Conservation (phyloP, 2,888 invertebrate species). For the Capitulum mitella region DNA sequence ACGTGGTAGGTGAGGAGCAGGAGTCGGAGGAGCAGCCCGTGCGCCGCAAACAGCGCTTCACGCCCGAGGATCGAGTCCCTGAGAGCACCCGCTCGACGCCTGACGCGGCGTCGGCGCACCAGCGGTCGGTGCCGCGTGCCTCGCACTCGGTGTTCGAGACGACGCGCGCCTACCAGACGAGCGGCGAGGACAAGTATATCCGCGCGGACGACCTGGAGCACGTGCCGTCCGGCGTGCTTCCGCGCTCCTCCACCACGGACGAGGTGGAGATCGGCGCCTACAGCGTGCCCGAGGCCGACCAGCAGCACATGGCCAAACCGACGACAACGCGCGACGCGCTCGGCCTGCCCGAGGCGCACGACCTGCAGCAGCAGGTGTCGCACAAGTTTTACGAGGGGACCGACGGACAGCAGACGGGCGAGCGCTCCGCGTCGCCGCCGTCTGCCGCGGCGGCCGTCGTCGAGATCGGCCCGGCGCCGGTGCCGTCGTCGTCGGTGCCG, state of each 20-base stretch:
- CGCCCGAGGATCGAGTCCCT: not conserved
- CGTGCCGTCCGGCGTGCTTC: not conserved
- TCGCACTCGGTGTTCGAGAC: not conserved
- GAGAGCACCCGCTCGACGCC: not conserved
- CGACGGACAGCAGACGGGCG: not conserved
- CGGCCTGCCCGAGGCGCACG: not conserved
- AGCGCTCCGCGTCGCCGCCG: not conserved
- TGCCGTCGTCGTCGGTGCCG: not conserved
- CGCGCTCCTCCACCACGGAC: not conserved
- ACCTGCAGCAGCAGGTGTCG: not conserved
- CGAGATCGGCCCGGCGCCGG: not conserved
- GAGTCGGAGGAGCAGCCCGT: not conserved
- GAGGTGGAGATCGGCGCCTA: not conserved
- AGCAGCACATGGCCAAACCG: not conserved
- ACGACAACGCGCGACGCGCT: not conserved
- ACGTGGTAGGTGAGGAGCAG: not conserved
- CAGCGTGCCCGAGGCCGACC: not conserved
- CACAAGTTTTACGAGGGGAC: too few relatives aligned
- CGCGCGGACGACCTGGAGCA: not conserved
- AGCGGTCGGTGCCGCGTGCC: too few relatives aligned
- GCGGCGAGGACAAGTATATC: conserved; percentile 1
- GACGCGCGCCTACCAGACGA: not conserved
- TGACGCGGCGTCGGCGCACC: not conserved
- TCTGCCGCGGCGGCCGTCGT: not conserved
- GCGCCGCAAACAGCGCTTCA: not conserved